Conservation (phyloP, 2,888 invertebrate species). For the Stegana nigrithorax region DNA sequence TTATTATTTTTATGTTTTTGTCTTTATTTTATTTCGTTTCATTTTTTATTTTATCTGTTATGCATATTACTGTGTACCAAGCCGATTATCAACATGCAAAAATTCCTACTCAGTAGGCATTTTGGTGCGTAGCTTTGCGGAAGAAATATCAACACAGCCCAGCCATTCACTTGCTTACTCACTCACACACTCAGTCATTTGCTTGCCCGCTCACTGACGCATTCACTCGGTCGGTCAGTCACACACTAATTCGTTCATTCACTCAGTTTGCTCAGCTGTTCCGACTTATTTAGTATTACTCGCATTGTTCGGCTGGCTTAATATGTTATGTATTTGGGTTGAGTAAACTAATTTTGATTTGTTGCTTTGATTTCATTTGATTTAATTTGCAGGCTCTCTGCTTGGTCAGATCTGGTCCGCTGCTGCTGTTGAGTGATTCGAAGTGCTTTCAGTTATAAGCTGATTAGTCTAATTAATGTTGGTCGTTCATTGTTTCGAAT, state of each 20-base stretch:
- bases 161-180: too few relatives aligned
- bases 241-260: neutral
- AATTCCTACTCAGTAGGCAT: neutral
- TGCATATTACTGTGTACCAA: neutral
- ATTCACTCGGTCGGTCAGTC: too few relatives aligned
- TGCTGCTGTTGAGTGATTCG: neutral
- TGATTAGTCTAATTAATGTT: neutral
- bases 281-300: neutral
- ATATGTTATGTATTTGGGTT: constrained; percentile 9
- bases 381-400: too few relatives aligned
- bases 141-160: neutral
- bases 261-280: neutral
- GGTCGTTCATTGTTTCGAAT: too few relatives aligned
- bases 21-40: constrained; percentile 51
- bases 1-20: constrained; percentile 32
- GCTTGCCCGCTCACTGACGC: too few relatives aligned
- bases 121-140: neutral
- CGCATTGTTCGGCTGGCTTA: too few relatives aligned
- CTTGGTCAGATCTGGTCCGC: too few relatives aligned
- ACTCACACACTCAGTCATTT: too few relatives aligned
- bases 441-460: neutral
- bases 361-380: neutral
- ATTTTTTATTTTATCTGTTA: constrained; percentile 53
- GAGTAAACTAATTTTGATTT: neutral
- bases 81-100: neutral